Evolutionary conservation across 1,140 invertebrate species (phyloP).

Genomic region (Doryteuthis pealeii): DNA sequence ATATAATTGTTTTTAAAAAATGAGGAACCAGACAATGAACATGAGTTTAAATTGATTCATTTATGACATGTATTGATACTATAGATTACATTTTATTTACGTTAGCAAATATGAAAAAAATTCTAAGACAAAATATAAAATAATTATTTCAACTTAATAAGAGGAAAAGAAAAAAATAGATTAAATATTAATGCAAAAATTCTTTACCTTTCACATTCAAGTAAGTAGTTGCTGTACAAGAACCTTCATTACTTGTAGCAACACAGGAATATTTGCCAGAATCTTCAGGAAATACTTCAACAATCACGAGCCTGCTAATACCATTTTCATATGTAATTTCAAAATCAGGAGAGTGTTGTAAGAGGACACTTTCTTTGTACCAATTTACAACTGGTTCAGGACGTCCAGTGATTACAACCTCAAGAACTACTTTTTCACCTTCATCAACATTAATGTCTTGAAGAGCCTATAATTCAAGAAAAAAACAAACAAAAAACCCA

Average conservation of each 20-base stretch:
- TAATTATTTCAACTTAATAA: no score
- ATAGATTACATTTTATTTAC: no score
- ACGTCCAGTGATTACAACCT: slow-evolving; percentile 74
- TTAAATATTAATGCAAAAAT: neutral
- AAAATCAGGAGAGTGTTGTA: slow-evolving; percentile 51
- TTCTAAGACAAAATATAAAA: no score
- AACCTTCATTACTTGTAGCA: slow-evolving; percentile 85
- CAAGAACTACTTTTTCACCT: slow-evolving; percentile 70
- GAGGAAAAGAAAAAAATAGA: no score
- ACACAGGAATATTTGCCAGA: slow-evolving; percentile 91
- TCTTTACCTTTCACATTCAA: slow-evolving; percentile 53
- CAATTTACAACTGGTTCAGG: slow-evolving; percentile 75
- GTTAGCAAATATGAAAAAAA: no score
- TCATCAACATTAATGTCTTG: slow-evolving; percentile 67
- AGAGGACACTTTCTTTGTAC: slow-evolving; percentile 69
- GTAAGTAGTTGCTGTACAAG: slow-evolving; percentile 62
- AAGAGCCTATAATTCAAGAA: slow-evolving; percentile 36
- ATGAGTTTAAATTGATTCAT: no score
- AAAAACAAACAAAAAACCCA: neutral
- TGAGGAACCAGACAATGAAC: no score
- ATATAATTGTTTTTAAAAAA: no score
- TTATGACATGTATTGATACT: no score
- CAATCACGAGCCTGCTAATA: slow-evolving; percentile 75
- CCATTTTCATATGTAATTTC: slow-evolving; percentile 49
- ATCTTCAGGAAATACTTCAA: slow-evolving; percentile 93